Evolutionary conservation across 1,140 invertebrate species (phyloP), one percentile per base, ranked within the genome.

Genomic region (Zaprionus camerounensis): DNA sequence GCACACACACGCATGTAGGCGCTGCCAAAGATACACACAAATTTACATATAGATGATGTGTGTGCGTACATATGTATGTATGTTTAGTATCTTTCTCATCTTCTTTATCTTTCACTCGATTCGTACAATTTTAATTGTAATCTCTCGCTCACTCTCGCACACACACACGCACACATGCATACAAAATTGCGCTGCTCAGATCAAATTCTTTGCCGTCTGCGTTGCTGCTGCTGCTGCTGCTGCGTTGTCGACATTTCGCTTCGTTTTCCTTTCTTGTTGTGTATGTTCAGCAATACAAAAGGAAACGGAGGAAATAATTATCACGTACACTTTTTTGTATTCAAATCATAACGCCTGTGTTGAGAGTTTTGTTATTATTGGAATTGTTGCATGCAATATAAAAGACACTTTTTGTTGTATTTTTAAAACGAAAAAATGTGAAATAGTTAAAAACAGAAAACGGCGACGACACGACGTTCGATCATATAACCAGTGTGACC

Each of bases 61-160:
- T 55, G 41, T 70, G 34, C 49, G 34, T 73, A 9, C 31, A 9
- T 34, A 34, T 34, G 9, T 34, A 34, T 34, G 49, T 70, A 9
- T 73, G 24, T 62, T 68, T 66, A 71, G 71, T 73, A 88, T 88
- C 84, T 88, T 80, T 66, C 71, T 78, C 84, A 74, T 90, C 85
- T 83, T 73, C 53, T 85, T 86, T 85, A 82, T 86, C 76, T 79
- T 83, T 81, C 70, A 81, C 74, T 76, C 69, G 61, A 76, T 73
- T 77, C 64, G 70, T 77, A 73, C 58, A 77, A 73, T 77, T 77
- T 76, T 77, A 77, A 77, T 77, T 78, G 74, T 75, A 81, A 31
- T 71, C 82, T 72, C 70, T 28, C 63, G 67, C 75, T 77, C 56
- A 41, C 75, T 69, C 75, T 69, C 67, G n/a, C 69, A 63, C 68